Base-by-base conservation (phyloP, 2,113 vertebrate genomes). In the Holacanthus passer region DNA sequence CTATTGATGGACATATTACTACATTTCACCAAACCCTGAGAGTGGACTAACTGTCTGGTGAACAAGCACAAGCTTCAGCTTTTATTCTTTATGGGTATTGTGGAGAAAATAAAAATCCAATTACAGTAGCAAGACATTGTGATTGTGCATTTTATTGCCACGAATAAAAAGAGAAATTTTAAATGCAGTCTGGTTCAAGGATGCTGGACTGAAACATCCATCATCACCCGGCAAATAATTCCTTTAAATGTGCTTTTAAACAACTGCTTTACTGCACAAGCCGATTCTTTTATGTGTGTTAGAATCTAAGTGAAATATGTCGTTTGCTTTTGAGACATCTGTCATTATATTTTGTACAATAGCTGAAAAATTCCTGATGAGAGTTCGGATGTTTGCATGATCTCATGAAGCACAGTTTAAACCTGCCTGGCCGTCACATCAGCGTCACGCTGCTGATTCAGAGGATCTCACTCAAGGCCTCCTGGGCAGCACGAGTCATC, bases 371-470 rank as follows among this genome's bases (percentile, higher is more conserved):
- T 52, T n/a, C 22, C 53, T 7, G 67, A 13, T 19, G 45, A 8
- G 50, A 13, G 13, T 35, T 66, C 41, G 48, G 35, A 67, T 2
- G 43, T 63, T 45, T 8, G 39, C 75, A 17, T 60, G 77, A 74
- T 78, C 74, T 72, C 39, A 52, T 31, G 53, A 29, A 31, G 56
- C 45, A 7, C 7, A 11, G 22, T 80, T 73, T 41, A 59, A 65
- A 74, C 45, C 45, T 32, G 64, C 69, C 60, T 29, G 2, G n/a
- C 70, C 68, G 73, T 1, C 68, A 89, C 71, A 48, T 68, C 29
- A 14, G 58, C 20, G 8, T 79, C 45, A 78, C 66, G 77, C 58
- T n/a, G 82, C 82, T 70, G 80, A 79, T 39, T 84, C 81, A 32
- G 74, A 62, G 60, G 43, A 50, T 27, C 45, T 70, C 68, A 19